These are phyloP conservation scores for Drosophila saltans DNA, from an alignment of 1,140 invertebrate species.

Conservation along the genomic window DNA sequence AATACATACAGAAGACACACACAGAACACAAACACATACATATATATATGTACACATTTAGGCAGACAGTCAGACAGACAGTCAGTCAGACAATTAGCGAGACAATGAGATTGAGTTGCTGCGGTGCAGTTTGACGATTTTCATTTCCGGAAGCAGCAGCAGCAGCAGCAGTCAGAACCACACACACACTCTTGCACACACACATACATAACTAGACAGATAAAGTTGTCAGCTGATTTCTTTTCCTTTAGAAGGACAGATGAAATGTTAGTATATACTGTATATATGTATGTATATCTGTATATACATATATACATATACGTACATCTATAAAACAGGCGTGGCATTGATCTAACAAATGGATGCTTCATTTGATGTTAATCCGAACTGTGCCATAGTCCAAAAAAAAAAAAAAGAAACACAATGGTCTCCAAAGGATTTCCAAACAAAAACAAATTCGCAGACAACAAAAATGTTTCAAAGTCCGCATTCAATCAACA, in stretches of 20 bases:
- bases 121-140: conserved; percentile 32
- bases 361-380: conserved; percentile 62
- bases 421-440: conserved; percentile 65
- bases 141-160: conserved; percentile 8
- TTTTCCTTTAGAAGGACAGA: conserved; percentile 27
- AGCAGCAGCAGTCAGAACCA: conserved; percentile 54
- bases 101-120: conserved; percentile 78
- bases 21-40: not conserved
- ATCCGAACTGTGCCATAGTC: conserved; percentile 2
- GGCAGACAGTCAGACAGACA: conserved; percentile 7
- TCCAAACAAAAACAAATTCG: conserved; percentile 41
- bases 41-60: not conserved
- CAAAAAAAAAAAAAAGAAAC: not conserved
- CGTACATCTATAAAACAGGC: conserved; percentile 17
- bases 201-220: conserved; percentile 50
- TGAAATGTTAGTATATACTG: not conserved
- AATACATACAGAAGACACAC: conserved; percentile 23
- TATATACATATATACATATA: too few relatives aligned
- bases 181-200: conserved; percentile 23
- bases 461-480: conserved; percentile 34
- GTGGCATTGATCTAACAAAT: conserved; percentile 49
- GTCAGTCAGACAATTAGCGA: conserved; percentile 72
- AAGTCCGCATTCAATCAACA: conserved; percentile 65
- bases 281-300: too few relatives aligned
- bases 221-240: conserved; percentile 76